Evolutionary conservation across 2,113 vertebrate species (phyloP).

Genomic region (Saccopteryx bilineata): DNA sequence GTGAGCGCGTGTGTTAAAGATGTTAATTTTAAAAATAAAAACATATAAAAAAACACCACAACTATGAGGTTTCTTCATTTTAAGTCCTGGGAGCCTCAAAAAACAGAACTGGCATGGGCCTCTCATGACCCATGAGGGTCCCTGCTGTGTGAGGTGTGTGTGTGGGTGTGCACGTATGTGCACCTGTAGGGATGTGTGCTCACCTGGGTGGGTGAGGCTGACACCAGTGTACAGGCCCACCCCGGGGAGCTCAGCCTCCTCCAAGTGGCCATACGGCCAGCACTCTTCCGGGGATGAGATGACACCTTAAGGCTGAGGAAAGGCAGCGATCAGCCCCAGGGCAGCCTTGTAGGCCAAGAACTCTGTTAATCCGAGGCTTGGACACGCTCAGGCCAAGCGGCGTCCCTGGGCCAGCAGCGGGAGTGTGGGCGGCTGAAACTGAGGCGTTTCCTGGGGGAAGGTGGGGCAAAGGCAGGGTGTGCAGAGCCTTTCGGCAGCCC

Average conservation of each 20-base stretch:
- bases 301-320: background rate
- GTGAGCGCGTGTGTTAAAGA: background rate
- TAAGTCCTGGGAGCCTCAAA: background rate
- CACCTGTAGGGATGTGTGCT: background rate
- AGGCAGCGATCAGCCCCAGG: constrained; percentile 34
- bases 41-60: background rate
- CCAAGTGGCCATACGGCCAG: background rate
- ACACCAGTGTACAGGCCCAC: rapidly evolving
- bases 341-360: background rate
- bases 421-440: constrained; percentile 68
- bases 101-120: background rate
- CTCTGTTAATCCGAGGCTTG: constrained; percentile 78
- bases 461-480: background rate
- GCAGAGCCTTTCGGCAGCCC: background rate
- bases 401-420: constrained; percentile 20
- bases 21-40: constrained; percentile 10
- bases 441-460: background rate
- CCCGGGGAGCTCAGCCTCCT: background rate
- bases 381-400: constrained; percentile 78
- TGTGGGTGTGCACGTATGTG: rapidly evolving
- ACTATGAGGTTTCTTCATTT: background rate
- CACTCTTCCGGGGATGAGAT: background rate
- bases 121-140: background rate
- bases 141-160: rapidly evolving
- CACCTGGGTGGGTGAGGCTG: rapidly evolving